Evolutionary conservation across 1,140 invertebrate genomes (phyloP).

Genomic region (Octopus sinensis): DNA sequence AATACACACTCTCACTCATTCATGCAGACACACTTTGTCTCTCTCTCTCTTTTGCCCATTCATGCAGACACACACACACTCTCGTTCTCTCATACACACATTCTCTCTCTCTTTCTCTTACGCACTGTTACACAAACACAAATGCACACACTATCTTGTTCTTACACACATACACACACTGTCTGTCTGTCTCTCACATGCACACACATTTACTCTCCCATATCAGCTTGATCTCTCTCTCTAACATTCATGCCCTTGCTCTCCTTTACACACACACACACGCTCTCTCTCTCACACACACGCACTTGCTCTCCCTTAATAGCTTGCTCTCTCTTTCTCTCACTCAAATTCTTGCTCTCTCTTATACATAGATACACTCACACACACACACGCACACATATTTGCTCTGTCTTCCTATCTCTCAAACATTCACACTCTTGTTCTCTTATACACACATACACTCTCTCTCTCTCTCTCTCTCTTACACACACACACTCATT

Average conservation of each 20-base stretch:
- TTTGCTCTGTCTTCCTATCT: neutral
- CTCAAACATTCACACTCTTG: neutral
- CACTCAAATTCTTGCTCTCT: neutral
- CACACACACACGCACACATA: neutral
- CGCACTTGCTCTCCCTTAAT: neutral
- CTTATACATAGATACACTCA: neutral
- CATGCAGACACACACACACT: neutral
- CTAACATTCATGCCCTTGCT: neutral
- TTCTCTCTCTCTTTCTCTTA: neutral
- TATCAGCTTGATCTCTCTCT: neutral
- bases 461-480: neutral
- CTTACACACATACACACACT: neutral
- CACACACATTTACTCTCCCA: conserved; percentile 4
- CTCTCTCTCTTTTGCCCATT: neutral
- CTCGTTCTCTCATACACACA: neutral
- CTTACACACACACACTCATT: neutral
- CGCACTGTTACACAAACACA: neutral
- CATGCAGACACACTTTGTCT: neutral
- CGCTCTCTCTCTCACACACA: neutral
- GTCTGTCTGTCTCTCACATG: neutral
- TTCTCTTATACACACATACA: neutral
- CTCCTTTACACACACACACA: neutral
- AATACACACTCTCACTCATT: neutral
- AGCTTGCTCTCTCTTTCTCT: neutral
- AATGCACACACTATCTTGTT: neutral